phyloP scores from a whole-genome alignment of 2,888 invertebrate species.

The Synanthedon andrenaeformis region DNA sequence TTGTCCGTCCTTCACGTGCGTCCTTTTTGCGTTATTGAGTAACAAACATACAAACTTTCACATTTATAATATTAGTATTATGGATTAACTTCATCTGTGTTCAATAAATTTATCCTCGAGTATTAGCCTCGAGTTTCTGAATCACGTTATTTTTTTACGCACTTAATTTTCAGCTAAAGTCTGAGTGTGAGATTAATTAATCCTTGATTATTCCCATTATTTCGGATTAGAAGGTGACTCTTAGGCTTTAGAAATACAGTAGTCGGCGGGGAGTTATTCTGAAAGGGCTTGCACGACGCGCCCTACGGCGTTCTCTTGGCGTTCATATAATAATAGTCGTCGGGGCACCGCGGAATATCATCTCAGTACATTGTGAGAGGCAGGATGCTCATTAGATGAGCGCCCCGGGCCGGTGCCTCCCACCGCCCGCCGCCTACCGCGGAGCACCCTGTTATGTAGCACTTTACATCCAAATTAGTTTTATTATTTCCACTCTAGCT shows the following conservation, averaged over 20 bases:
- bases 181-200: too few relatives aligned
- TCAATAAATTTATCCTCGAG: too few relatives aligned
- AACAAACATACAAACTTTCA: too few relatives aligned
- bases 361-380: slow-evolving; percentile 61
- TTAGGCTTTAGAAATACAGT: slow-evolving; percentile 20
- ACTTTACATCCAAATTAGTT: slow-evolving; percentile 34
- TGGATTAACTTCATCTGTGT: too few relatives aligned
- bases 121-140: too few relatives aligned
- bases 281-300: slow-evolving; percentile 50
- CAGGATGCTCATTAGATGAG: slow-evolving; percentile 68
- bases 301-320: slow-evolving; percentile 39
- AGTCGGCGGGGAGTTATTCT: slow-evolving; percentile 40
- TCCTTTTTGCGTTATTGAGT: too few relatives aligned
- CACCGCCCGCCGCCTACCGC: slow-evolving; percentile 11
- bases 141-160: too few relatives aligned
- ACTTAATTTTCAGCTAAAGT: too few relatives aligned
- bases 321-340: slow-evolving; percentile 62
- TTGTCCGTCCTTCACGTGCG: too few relatives aligned
- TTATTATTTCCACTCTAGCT: slow-evolving; percentile 16
- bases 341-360: slow-evolving; percentile 55
- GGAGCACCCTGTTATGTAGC: slow-evolving; percentile 17
- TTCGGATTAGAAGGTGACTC: background rate
- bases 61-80: too few relatives aligned
- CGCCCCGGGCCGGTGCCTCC: slow-evolving; percentile 40
- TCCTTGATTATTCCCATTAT: background rate